These are phyloP conservation scores for Dromococcyx pavoninus DNA, from an alignment of 2,797 vertebrate species.

Conservation along the genomic window DNA sequence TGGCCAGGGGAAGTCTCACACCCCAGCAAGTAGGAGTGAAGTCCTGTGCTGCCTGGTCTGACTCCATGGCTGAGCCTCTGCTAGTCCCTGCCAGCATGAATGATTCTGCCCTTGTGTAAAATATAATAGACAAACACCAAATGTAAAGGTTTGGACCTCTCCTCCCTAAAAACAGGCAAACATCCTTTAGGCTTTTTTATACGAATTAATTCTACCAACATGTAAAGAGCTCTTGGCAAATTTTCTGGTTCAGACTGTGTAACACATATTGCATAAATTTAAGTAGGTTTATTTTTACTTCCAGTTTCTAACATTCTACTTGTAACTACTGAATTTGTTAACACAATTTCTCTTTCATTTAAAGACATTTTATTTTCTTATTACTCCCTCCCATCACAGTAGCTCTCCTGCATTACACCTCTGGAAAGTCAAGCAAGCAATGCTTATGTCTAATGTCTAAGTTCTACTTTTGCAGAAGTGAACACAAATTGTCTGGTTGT, in stretches of 20 bases:
- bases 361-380: background rate
- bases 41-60: background rate
- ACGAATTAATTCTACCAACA: background rate
- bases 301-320: background rate
- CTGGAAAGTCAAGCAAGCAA: background rate
- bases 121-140: background rate
- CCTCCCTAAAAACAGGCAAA: background rate
- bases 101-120: background rate
- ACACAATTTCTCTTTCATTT: background rate
- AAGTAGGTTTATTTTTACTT: background rate
- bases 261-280: background rate
- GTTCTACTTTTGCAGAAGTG: slow-evolving; percentile 29
- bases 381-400: background rate
- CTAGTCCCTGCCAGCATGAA: background rate
- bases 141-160: background rate
- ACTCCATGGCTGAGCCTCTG: background rate
- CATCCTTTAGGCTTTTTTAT: background rate
- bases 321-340: background rate
- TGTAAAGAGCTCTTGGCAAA: background rate
- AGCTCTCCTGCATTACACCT: background rate
- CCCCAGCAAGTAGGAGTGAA: background rate
- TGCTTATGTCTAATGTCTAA: background rate
- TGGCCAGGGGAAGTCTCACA: background rate
- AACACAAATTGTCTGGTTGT: slow-evolving; percentile 7
- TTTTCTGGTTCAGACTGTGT: background rate